phyloP scores from a whole-genome alignment of 2,797 vertebrate genomes.

The Ctenopoma multispine region DNA sequence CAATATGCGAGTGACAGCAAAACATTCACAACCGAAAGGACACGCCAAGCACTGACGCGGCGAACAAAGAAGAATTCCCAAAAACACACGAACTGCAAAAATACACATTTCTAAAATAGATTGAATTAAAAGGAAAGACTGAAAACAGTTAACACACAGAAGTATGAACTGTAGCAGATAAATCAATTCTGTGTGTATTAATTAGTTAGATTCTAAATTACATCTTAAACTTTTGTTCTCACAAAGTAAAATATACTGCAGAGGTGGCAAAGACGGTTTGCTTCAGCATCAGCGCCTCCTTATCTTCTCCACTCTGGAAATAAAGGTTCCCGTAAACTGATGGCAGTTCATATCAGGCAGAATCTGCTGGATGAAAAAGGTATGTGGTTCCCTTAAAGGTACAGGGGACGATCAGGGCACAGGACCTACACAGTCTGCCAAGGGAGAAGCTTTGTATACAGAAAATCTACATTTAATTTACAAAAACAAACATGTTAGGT shows the following conservation, averaged over 20 bases:
- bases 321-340: constrained; percentile 71
- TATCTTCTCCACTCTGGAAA: constrained; percentile 66
- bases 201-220: constrained; percentile 13
- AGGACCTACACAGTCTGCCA: constrained; percentile 52
- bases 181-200: constrained; percentile 10
- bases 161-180: not conserved
- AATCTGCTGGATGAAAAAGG: constrained; percentile 66
- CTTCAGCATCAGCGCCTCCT: constrained; percentile 43
- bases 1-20: constrained; percentile 74
- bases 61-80: constrained; percentile 70
- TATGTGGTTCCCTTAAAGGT: constrained; percentile 79
- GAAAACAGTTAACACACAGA: not conserved
- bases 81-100: constrained; percentile 57
- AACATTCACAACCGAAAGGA: constrained; percentile 82
- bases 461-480: not conserved
- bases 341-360: constrained; percentile 67
- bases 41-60: constrained; percentile 70
- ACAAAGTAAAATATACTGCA: constrained; percentile 28
- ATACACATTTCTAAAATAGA: constrained; percentile 63
- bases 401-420: constrained; percentile 68
- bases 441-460: constrained; percentile 4
- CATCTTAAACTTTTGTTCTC: constrained; percentile 14
- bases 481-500: constrained; percentile 14
- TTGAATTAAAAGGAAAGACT: not conserved
- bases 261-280: constrained; percentile 25